Conservation (phyloP, 2,113 vertebrate species). For the Eonycteris spelaea region DNA sequence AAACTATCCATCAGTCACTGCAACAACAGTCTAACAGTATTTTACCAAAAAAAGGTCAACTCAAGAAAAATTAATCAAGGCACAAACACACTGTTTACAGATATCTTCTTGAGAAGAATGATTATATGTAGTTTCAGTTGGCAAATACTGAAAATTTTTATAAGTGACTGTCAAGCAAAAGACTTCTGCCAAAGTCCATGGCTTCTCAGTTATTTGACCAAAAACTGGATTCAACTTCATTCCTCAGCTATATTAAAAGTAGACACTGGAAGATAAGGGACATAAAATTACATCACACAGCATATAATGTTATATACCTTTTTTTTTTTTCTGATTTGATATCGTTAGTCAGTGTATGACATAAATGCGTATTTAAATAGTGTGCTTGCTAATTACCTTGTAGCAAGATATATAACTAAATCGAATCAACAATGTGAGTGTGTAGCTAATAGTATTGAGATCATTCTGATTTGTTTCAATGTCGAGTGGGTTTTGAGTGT, state of each 20-base stretch:
- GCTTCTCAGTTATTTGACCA: not conserved
- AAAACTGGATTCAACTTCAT: not conserved
- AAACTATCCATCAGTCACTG: constrained; percentile 60
- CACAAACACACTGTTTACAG: not conserved
- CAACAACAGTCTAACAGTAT: constrained; percentile 40
- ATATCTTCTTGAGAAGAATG: not conserved
- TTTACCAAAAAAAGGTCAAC: constrained; percentile 1
- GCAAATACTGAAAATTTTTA: not conserved
- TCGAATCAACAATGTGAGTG: not conserved
- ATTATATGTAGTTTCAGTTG: constrained; percentile 25
- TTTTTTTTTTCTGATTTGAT: constrained; percentile 6
- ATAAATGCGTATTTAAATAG: constrained; percentile 30
- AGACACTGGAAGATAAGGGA: not conserved
- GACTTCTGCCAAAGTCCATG: not conserved
- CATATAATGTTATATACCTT: not conserved
- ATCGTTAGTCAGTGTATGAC: not conserved
- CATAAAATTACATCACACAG: not conserved
- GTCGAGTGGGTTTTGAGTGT: not conserved
- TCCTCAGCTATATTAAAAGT: not conserved
- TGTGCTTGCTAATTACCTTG: not conserved
- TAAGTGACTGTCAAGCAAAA: constrained; percentile 12
- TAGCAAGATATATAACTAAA: not conserved
- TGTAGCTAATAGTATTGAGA: not conserved
- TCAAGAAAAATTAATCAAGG: constrained; percentile 46
- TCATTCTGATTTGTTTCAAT: not conserved